phyloP scores from a whole-genome alignment of 2,113 vertebrate species.

The Neogale vison region DNA sequence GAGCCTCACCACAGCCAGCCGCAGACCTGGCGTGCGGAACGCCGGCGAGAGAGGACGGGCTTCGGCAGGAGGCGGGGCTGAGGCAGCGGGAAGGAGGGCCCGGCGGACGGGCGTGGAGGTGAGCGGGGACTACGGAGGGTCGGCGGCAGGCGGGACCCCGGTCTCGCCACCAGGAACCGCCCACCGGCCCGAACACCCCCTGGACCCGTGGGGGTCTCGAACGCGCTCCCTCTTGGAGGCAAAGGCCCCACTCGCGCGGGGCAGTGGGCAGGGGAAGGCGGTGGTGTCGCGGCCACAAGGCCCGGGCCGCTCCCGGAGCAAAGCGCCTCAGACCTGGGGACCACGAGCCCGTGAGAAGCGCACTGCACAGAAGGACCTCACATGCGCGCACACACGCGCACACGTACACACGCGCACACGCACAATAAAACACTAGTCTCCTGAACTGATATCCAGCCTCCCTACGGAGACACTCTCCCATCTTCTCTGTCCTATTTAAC shows the following conservation, averaged over 20 bases:
- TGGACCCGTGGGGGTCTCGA: no score
- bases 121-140: background rate
- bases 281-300: slow-evolving; percentile 92
- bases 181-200: no score
- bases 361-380: background rate
- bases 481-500: background rate
- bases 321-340: background rate
- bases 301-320: background rate
- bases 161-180: background rate
- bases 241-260: slow-evolving; percentile 92
- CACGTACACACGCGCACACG: no score
- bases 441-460: background rate
- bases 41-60: no score
- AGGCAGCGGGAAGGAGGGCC: background rate
- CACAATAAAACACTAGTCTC: background rate
- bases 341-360: background rate
- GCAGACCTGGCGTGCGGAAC: background rate
- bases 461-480: background rate
- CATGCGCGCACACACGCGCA: no score
- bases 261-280: slow-evolving; percentile 89
- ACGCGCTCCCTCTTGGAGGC: slow-evolving; percentile 86
- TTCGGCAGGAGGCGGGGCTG: background rate
- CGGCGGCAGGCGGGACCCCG: background rate
- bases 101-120: background rate
- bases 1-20: background rate